phyloP scores from a whole-genome alignment of 2,797 vertebrate species.

The Geotrypetes seraphini region DNA sequence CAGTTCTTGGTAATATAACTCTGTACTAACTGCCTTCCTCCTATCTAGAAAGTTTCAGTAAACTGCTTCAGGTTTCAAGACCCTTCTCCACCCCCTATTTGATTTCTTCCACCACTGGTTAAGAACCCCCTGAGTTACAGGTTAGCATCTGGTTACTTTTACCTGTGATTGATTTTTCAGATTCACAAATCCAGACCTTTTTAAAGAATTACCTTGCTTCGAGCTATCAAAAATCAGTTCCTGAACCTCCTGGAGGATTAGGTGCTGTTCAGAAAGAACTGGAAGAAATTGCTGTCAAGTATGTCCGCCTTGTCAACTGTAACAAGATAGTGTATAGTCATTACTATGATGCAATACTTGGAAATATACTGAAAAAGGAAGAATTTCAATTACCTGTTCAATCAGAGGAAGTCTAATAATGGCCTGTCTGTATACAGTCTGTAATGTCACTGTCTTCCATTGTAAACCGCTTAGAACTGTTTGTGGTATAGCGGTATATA shows the following conservation, averaged over 20 bases:
- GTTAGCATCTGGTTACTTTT: no score
- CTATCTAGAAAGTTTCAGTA: no score
- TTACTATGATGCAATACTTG: conserved; percentile 81
- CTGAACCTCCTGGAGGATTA: conserved; percentile 73
- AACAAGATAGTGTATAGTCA: conserved; percentile 94
- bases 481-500: no score
- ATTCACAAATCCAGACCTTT: conserved; percentile 75
- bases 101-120: no score
- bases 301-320: conserved; percentile 81
- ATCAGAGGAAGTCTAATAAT: conserved; percentile 17
- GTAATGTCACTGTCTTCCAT: no score
- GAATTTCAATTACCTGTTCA: conserved; percentile 25
- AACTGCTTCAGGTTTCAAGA: no score
- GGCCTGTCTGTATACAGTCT: no score
- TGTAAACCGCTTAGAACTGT: no score
- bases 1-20: no score
- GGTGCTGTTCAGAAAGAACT: conserved; percentile 78
- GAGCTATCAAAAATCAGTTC: conserved; percentile 57
- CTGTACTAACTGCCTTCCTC: no score
- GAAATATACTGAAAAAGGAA: conserved; percentile 49
- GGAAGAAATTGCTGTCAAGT: conserved; percentile 72
- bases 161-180: conserved; percentile 47
- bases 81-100: no score
- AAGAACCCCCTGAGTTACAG: no score
- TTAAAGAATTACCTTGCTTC: conserved; percentile 72